Conservation (phyloP, 2,113 vertebrate species). For the Chelonoidis abingdonii region DNA sequence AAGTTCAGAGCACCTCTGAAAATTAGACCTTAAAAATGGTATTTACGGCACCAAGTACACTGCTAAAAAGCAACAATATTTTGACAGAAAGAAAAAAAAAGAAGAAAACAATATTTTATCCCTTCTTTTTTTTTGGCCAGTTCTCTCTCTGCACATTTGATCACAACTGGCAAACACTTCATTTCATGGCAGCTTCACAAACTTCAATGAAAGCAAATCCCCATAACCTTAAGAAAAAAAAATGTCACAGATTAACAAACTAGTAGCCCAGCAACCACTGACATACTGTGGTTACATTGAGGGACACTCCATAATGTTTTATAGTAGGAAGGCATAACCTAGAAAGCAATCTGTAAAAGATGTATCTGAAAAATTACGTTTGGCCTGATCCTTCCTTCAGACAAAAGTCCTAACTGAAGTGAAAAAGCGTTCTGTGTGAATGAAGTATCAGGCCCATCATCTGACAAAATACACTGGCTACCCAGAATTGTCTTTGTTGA, state of each 20-base stretch:
- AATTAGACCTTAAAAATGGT: not conserved
- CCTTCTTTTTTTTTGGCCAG: constrained; percentile 31
- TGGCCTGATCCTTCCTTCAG: not conserved
- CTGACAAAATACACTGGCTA: not conserved
- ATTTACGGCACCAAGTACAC: not conserved
- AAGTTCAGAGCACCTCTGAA: not conserved
- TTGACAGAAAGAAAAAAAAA: not conserved
- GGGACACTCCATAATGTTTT: constrained; percentile 17
- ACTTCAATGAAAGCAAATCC: constrained; percentile 31
- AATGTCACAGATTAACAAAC: constrained; percentile 19
- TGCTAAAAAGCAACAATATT: not conserved
- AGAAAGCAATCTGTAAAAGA: constrained; percentile 3
- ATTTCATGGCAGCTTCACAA: constrained; percentile 16
- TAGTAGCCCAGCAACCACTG: not conserved
- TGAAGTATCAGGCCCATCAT: not conserved
- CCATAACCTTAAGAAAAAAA: constrained; percentile 19
- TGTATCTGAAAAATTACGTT: not conserved
- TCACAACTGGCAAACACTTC: constrained; percentile 48
- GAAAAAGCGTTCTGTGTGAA: not conserved
- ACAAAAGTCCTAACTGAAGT: not conserved
- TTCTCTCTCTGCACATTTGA: constrained; percentile 30
- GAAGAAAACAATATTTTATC: constrained; percentile 17
- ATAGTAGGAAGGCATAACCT: not conserved
- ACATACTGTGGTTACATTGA: constrained; percentile 27
- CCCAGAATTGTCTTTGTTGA: no score